These are phyloP conservation scores for Murina feae DNA, from an alignment of 2,113 vertebrate genomes.

Conservation along the genomic window DNA sequence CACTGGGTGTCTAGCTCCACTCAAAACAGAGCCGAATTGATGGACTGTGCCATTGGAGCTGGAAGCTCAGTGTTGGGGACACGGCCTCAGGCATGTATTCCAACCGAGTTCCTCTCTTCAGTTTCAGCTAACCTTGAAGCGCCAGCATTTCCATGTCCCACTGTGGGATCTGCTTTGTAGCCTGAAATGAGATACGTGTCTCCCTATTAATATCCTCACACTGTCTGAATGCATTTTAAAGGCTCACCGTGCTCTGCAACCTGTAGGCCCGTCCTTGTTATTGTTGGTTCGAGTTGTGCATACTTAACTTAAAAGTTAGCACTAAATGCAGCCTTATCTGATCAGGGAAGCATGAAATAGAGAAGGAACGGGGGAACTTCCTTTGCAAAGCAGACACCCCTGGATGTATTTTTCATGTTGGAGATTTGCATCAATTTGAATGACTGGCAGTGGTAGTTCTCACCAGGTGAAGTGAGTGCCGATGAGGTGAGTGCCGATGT, in stretches of 20 bases:
- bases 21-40: slow-evolving; percentile 30
- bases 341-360: slow-evolving; percentile 73
- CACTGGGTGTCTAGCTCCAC: slow-evolving; percentile 3
- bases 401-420: slow-evolving; percentile 68
- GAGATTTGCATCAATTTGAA: slow-evolving; percentile 75
- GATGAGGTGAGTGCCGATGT: background rate
- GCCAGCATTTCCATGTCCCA: slow-evolving; percentile 71
- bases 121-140: slow-evolving; percentile 68
- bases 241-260: slow-evolving; percentile 68
- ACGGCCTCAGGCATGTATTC: background rate
- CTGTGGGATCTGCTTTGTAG: slow-evolving; percentile 73
- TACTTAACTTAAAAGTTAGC: slow-evolving; percentile 79
- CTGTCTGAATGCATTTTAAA: slow-evolving; percentile 80
- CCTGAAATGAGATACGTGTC: slow-evolving; percentile 74
- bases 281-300: slow-evolving; percentile 76
- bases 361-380: slow-evolving; percentile 73
- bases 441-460: slow-evolving; percentile 52
- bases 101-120: slow-evolving; percentile 1
- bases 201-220: slow-evolving; percentile 81
- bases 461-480: background rate
- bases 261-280: slow-evolving; percentile 78
- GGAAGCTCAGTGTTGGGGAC: background rate
- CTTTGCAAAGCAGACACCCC: slow-evolving; percentile 68
- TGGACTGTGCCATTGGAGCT: background rate
- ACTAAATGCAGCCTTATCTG: slow-evolving; percentile 78